These are phyloP conservation scores for Hoplodrina ambigua DNA, from an alignment of 2,888 invertebrate species.

Conservation along the genomic window DNA sequence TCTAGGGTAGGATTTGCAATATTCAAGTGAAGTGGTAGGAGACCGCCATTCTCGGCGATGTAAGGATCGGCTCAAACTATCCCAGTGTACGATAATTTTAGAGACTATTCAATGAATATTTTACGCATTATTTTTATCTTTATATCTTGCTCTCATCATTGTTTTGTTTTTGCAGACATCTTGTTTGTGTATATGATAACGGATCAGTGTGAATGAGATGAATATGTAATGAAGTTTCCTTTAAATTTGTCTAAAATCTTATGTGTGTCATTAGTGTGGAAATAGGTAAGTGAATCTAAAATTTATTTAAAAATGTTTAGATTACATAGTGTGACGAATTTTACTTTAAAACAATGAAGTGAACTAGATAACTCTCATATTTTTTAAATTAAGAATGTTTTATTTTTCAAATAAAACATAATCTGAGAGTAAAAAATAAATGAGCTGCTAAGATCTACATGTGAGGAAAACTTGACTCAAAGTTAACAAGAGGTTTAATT, in stretches of 20 bases:
- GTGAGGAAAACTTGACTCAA: too few relatives aligned
- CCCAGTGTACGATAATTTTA: conserved; percentile 48
- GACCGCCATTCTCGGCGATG: conserved; percentile 60
- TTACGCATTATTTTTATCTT: conserved; percentile 47
- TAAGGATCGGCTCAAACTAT: conserved; percentile 53
- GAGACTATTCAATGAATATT: conserved; percentile 59
- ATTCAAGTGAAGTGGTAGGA: conserved; percentile 66
- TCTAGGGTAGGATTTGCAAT: conserved; percentile 75
- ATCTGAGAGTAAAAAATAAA: too few relatives aligned
- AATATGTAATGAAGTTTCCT: not conserved
- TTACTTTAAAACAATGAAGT: too few relatives aligned
- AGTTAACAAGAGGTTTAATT: too few relatives aligned
- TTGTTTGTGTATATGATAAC: conserved; percentile 1
- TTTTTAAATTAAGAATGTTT: too few relatives aligned
- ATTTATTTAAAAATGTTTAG: too few relatives aligned
- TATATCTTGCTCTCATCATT: conserved; percentile 31
- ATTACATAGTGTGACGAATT: too few relatives aligned
- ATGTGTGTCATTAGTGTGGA: not conserved
- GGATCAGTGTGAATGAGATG: not conserved
- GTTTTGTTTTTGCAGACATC: conserved; percentile 17
- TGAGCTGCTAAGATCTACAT: too few relatives aligned
- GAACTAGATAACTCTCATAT: too few relatives aligned
- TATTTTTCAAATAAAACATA: too few relatives aligned
- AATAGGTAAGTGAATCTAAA: not conserved
- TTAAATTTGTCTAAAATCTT: not conserved